Evolutionary conservation across 2,797 vertebrate genomes (phyloP).

Genomic region (Brachymystax lenok): DNA sequence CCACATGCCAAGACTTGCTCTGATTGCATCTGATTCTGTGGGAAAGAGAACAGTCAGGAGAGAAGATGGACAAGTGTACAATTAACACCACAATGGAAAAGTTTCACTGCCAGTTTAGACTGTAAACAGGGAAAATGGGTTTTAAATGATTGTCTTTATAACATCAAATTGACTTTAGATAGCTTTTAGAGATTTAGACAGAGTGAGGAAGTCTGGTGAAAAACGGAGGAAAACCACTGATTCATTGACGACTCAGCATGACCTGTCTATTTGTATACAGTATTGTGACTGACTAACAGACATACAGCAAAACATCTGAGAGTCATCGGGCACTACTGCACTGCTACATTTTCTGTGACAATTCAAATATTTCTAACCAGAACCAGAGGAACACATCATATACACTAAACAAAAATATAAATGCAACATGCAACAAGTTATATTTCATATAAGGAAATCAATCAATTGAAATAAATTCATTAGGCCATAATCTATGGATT

Average conservation of each 20-base stretch:
- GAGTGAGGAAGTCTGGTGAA: too few relatives aligned
- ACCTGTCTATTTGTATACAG: not conserved
- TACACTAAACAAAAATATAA: too few relatives aligned
- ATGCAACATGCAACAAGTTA: too few relatives aligned
- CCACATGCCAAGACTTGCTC: conserved; percentile 52
- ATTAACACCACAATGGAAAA: not conserved
- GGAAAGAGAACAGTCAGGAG: conserved; percentile 1
- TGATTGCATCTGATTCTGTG: conserved; percentile 19
- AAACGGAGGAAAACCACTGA: not conserved
- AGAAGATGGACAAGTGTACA: not conserved
- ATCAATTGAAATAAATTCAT: too few relatives aligned
- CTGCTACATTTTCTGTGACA: too few relatives aligned
- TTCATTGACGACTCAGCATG: not conserved
- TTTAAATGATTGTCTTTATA: not conserved
- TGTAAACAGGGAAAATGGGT: conserved; percentile 17
- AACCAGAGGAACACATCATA: too few relatives aligned
- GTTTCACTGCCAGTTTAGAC: not conserved
- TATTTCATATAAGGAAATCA: too few relatives aligned
- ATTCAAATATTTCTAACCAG: too few relatives aligned
- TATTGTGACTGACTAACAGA: not conserved
- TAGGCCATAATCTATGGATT: too few relatives aligned
- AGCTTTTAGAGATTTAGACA: too few relatives aligned
- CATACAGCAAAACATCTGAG: too few relatives aligned
- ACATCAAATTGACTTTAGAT: not conserved
- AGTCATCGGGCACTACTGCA: too few relatives aligned